Percentiles rank a stretch among this genome's conserved stretches.
Conservation (phyloP, 2,797 vertebrate species). For the Podargus strigoides region DNA sequence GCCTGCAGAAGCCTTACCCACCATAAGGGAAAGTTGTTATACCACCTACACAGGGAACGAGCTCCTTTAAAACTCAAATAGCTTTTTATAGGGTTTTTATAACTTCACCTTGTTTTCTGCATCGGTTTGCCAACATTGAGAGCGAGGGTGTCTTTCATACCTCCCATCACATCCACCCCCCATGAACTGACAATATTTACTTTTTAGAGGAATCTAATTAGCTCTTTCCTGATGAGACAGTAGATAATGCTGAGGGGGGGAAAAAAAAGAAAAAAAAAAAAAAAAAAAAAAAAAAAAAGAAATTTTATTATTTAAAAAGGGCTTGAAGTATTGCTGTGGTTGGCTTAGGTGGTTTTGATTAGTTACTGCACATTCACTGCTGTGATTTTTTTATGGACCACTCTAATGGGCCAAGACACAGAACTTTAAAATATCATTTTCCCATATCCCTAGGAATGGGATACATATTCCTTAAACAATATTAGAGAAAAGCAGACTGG, state of each 20-base stretch:
- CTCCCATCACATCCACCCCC: constrained; percentile 22
- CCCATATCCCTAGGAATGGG: constrained; percentile 5
- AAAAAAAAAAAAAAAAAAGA: neutral
- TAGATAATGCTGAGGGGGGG: constrained; percentile 49
- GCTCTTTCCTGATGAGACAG: constrained; percentile 31
- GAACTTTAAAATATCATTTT: constrained; percentile 28
- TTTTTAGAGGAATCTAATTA: neutral
- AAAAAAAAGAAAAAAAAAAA: neutral
- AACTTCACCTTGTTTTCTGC: neutral
- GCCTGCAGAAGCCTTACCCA: neutral
- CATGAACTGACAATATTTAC: neutral
- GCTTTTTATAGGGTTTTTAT: neutral
- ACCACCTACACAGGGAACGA: neutral
- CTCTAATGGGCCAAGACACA: constrained; percentile 40
- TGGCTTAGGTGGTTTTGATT: constrained; percentile 13
- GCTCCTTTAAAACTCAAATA: neutral
- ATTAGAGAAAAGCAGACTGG: constrained; percentile 1
- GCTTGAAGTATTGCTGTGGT: neutral
- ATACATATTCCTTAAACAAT: constrained; percentile 41
- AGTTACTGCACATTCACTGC: neutral
- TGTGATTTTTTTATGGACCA: constrained; percentile 22
- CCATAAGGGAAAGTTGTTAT: accelerated
- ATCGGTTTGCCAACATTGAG: neutral
- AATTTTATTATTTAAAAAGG: neutral
- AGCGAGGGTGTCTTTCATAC: neutral